Conservation (phyloP, 2,888 invertebrate species). For the Amblyteles armatorius region DNA sequence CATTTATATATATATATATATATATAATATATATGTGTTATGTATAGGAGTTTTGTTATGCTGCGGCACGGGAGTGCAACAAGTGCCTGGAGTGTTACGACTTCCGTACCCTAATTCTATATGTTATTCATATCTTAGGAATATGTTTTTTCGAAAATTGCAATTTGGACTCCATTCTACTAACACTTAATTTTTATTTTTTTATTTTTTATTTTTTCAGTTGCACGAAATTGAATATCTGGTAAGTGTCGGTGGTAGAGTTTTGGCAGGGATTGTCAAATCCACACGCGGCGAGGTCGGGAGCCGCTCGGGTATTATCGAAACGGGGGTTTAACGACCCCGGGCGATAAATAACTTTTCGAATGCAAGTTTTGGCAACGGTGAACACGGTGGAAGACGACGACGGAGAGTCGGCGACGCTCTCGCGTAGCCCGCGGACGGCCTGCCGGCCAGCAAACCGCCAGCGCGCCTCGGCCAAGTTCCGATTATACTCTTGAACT, state of each 20-base stretch:
- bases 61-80: constrained; percentile 5
- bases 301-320: constrained; percentile 3
- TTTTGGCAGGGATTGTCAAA: background rate
- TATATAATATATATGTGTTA: too few relatives aligned
- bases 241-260: background rate
- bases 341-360: constrained; percentile 61
- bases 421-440: background rate
- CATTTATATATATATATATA: background rate
- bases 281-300: background rate
- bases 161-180: too few relatives aligned
- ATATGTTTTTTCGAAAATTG: background rate
- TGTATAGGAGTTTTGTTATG: background rate
- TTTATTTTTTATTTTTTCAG: background rate
- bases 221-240: background rate
- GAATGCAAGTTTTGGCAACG: constrained; percentile 62
- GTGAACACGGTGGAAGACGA: constrained; percentile 16
- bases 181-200: too few relatives aligned
- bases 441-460: background rate
- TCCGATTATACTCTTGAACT: constrained; percentile 66
- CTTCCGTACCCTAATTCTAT: background rate
- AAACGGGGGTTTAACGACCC: constrained; percentile 51
- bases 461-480: constrained; percentile 49
- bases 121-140: background rate
- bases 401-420: background rate
- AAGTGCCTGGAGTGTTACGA: constrained; percentile 1